These are phyloP conservation scores for Anguilla megastoma DNA, from an alignment of 2,797 vertebrate genomes.

Conservation along the genomic window DNA sequence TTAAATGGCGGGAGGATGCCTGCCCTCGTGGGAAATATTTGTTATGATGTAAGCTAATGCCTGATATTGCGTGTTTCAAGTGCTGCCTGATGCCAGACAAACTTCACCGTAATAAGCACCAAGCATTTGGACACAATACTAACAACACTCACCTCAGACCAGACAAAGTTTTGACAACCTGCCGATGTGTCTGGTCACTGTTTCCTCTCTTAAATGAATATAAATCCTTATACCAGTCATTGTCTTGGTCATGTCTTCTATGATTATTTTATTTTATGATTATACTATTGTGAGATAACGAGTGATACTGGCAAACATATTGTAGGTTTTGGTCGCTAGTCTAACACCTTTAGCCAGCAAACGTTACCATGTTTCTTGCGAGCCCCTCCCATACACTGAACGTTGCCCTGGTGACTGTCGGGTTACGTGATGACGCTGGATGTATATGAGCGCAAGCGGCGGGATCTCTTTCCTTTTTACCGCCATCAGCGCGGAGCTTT, in stretches of 20 bases:
- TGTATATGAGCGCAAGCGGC: constrained; percentile 97
- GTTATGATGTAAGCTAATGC: not conserved
- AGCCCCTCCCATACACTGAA: constrained; percentile 44
- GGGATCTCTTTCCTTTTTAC: constrained; percentile 87
- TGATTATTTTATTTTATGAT: not conserved
- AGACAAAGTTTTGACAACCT: not conserved
- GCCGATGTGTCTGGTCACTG: constrained; percentile 1
- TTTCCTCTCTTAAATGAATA: not conserved
- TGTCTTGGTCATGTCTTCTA: not conserved
- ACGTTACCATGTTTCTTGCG: constrained; percentile 16
- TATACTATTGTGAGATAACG: not conserved
- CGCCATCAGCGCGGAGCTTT: constrained; percentile 88
- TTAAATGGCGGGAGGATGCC: not conserved
- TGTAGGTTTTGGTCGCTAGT: not conserved
- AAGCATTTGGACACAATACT: not conserved
- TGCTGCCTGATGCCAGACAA: not conserved
- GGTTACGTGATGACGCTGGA: constrained; percentile 90
- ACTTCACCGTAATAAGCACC: too few species aligned
- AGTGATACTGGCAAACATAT: not conserved
- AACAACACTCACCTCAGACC: not conserved
- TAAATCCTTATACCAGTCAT: not conserved
- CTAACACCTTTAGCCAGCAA: not conserved
- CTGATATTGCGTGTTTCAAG: not conserved
- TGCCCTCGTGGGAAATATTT: not conserved
- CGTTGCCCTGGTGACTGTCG: constrained; percentile 72